Base-by-base conservation (phyloP, 2,797 vertebrate genomes). In the Phrynocephalus vlangalii region DNA sequence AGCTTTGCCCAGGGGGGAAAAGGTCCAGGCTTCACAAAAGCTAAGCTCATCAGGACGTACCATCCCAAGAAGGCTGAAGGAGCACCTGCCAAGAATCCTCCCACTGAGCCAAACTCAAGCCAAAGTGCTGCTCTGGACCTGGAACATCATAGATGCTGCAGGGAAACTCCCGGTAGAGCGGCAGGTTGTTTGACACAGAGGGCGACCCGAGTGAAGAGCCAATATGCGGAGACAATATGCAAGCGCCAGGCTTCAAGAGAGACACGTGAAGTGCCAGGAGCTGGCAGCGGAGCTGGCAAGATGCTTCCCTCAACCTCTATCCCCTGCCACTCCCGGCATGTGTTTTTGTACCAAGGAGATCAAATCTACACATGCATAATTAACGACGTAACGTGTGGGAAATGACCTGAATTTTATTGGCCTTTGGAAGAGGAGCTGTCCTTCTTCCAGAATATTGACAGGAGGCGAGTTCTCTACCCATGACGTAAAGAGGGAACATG, bases 11-110 rank as follows among this genome's bases (percentile, higher is more conserved):
- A 80, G 30, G 70, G 24, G 70, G 24, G 84, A 89, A 77, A 33
- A 10, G 24, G 86, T 81, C 77, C 87, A 18, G 38, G 84, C 76
- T 83, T 89, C 84, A 70, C 30, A 87, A 33, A 20, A 84, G 76
- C 33, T 76, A 33, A 16, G n/a, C 50, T 52, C n/a, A 22, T 72
- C 84, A 60, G 0, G 44, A 72, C 0, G 0, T 0, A 1, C 60
- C 33, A 18, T 24, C 52, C 84, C 50, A 11, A 1, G 24, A 71
- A 78, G 84, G 50, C 63, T 15, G 38, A 15, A 68, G 0, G 1
- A 79, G 18, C 0, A 0, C 2, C 16, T 0, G 0, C 1, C 72
- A 83, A 66, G n/a, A 68, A 52, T 56, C 26, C 3, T 56, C 52
- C 52, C 9, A 24, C 0, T 0, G n/a, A 50, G 22, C 70, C 75